Percentiles rank a stretch among this genome's conserved stretches.
Evolutionary conservation across 30 jellyfish, hydroid and myxozoan species (phyloP).

Genomic region (Catostylus mosaicus): DNA sequence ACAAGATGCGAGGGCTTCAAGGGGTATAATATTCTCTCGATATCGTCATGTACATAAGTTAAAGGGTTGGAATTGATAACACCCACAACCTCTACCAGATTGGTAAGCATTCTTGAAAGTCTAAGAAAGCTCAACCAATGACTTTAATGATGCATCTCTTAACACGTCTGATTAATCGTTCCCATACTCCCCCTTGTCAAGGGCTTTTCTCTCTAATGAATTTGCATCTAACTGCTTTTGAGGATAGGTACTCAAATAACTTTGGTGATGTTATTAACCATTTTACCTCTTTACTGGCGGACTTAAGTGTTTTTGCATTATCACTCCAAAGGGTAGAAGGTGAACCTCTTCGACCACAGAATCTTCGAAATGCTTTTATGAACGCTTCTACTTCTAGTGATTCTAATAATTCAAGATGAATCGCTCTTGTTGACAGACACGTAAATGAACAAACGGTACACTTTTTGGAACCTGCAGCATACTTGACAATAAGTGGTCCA

Average conservation of each 20-base stretch:
- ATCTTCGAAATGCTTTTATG: constrained; percentile 50
- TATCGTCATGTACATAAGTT: too few species aligned
- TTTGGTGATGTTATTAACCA: constrained; percentile 21
- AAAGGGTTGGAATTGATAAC: too few species aligned
- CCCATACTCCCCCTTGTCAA: constrained; percentile 58
- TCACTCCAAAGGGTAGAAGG: constrained; percentile 42
- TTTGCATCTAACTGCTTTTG: constrained; percentile 14
- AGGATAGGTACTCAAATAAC: constrained; percentile 13
- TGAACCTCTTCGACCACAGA: constrained; percentile 58
- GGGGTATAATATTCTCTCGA: too few species aligned
- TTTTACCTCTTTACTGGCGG: constrained; percentile 21
- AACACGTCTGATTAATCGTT: constrained; percentile 36
- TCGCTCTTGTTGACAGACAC: constrained; percentile 58
- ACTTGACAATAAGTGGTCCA: constrained; percentile 39
- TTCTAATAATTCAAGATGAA: constrained; percentile 53
- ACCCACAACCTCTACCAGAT: too few species aligned
- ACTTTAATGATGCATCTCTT: constrained; percentile 29
- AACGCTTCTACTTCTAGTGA: constrained; percentile 44
- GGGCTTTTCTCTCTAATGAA: constrained; percentile 13
- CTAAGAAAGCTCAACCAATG: too few species aligned
- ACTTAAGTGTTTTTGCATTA: constrained; percentile 46
- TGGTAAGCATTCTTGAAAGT: too few species aligned
- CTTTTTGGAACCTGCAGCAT: constrained; percentile 6
- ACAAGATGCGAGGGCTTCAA: too few species aligned
- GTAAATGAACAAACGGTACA: constrained; percentile 43